Base-by-base conservation (phyloP, 1,140 invertebrate genomes). In the Meloidogyne floridensis region DNA sequence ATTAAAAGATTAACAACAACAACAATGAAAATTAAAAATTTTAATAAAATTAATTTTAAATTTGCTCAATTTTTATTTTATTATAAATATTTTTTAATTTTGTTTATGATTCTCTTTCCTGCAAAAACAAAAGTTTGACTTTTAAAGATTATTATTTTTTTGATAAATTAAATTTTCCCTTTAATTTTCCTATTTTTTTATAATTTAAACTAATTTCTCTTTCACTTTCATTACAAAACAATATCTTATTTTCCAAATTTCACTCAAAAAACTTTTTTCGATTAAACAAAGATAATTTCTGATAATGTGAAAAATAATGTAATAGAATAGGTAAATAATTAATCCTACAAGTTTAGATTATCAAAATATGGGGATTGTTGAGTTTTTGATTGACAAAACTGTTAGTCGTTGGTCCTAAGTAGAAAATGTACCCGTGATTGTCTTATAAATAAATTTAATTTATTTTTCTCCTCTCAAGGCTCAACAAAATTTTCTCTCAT, bases 401-500 rank as follows among this genome's bases (percentile, higher is more conserved):
- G 1, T 32, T 32, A 32, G 32, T 32, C 32, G 32, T 32, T 32
- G 32, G 32, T 32, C 32, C 32, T 32, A 32, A 32, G 32, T 32
- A 47, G 47, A 47, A 47, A 47, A 47, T 32, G 32, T 32, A 32
- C 32, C 32, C 32, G 32, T 32, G 32, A 32, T 32, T 32, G 32
- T 9, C 3, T 56, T 3, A 10, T 11, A 56, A 56, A 10, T 11
- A 15, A 59, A 59, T 15, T 15, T 59, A 15, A 65, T 65, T 65
- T 65, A 65, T n/a, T 65, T 65, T 18, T 18, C n/a, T n/a, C 3
- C 8, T 70, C 65, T 79, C 47, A 7, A 79, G 77, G 54, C 77
- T 32, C 75, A 77, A 56, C 77, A 79, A 51, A 72, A 72, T 51
- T 79, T 79, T 71, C 77, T 79, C 42, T 79, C 77, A 11, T 71